Conservation (phyloP, 2,888 invertebrate genomes). For the Andrena praecox region DNA sequence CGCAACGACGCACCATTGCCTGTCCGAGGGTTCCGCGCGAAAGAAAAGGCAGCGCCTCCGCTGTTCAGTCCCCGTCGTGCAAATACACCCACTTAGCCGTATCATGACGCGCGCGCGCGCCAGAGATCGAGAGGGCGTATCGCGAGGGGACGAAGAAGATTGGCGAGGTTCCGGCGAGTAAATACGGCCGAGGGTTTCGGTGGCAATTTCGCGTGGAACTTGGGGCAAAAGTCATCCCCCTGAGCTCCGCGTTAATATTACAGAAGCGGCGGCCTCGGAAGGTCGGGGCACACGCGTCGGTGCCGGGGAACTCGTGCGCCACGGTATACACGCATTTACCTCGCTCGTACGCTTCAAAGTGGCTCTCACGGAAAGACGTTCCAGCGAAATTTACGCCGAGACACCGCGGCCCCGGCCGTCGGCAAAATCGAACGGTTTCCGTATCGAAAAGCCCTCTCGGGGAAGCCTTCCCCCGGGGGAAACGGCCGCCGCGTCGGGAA, state of each 20-base stretch:
- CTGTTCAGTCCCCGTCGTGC: neutral
- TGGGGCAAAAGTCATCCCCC: constrained; percentile 26
- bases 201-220: constrained; percentile 23
- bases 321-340: neutral
- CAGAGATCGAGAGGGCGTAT: neutral
- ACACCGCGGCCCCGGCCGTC: neutral
- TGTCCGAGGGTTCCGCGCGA: too few relatives aligned
- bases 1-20: too few relatives aligned
- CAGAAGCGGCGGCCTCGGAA: constrained; percentile 21
- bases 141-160: neutral
- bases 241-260: constrained; percentile 28
- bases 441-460: neutral
- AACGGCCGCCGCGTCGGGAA: too few relatives aligned
- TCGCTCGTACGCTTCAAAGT: constrained; percentile 15
- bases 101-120: neutral
- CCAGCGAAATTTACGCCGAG: constrained; percentile 9
- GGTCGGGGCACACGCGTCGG: constrained; percentile 17
- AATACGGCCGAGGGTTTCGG: constrained; percentile 20
- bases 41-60: too few relatives aligned
- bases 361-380: constrained; percentile 21
- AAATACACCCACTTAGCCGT: neutral
- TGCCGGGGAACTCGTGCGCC: constrained; percentile 4
- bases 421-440: constrained; percentile 24
- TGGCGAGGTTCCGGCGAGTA: constrained; percentile 32
- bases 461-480: neutral